These are phyloP conservation scores for Leucoptera coffeella DNA, from an alignment of 2,888 invertebrate species.

Conservation along the genomic window DNA sequence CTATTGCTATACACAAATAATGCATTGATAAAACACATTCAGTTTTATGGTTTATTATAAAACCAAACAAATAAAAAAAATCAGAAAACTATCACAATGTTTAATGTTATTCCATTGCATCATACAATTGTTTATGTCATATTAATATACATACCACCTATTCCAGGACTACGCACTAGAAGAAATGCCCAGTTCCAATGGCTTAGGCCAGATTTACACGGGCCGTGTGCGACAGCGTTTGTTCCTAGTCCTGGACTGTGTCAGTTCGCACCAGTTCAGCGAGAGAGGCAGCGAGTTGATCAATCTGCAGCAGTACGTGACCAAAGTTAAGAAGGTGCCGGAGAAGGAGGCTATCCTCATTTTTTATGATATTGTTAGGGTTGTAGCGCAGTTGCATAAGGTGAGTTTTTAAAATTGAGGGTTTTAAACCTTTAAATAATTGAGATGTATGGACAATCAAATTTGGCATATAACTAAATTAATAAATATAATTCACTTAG, in stretches of 20 bases:
- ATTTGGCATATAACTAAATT: too few species aligned
- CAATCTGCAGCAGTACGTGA: slow-evolving; percentile 70
- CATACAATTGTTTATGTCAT: too few species aligned
- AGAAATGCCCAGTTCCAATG: slow-evolving; percentile 45
- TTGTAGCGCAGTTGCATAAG: slow-evolving; percentile 68
- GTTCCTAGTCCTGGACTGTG: slow-evolving; percentile 68
- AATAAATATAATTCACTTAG: too few species aligned
- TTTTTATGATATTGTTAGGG: slow-evolving; percentile 67
- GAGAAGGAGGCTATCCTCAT: slow-evolving; percentile 69
- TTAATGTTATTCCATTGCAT: too few species aligned
- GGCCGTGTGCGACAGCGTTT: slow-evolving; percentile 54
- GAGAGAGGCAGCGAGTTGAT: slow-evolving; percentile 52
- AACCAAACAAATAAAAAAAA: too few species aligned
- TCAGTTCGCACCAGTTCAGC: slow-evolving; percentile 61
- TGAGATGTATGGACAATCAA: too few species aligned
- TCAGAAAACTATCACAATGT: too few species aligned
- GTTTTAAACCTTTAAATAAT: too few species aligned
- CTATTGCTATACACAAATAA: too few species aligned
- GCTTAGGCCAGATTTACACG: slow-evolving; percentile 48
- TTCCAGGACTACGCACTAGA: slow-evolving; percentile 64
- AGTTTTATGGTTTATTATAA: too few species aligned
- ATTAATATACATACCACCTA: background rate
- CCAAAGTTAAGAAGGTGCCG: slow-evolving; percentile 66
- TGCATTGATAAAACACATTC: too few species aligned
- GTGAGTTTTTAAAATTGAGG: too few species aligned